Conservation (phyloP, 2,888 invertebrate species). For the Tetragonula carbonaria region DNA sequence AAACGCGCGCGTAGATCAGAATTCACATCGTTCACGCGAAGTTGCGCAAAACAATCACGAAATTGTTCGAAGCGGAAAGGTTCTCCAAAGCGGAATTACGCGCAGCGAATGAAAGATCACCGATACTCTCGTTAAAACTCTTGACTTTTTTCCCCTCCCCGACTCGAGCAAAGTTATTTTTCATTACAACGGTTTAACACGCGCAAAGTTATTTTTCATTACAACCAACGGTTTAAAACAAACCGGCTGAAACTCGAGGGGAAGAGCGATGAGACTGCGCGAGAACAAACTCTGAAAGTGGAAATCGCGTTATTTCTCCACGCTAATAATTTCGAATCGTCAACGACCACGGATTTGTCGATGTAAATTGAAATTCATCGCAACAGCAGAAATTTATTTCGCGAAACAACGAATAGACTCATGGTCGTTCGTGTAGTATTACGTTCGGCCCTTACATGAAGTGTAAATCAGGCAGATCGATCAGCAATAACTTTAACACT, state of each 20-base stretch:
- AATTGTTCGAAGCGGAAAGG: background rate
- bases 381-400: background rate
- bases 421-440: background rate
- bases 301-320: background rate
- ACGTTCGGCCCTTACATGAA: background rate
- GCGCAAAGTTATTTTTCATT: background rate
- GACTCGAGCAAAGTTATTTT: background rate
- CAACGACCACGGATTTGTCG: background rate
- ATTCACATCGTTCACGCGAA: background rate
- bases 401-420: background rate
- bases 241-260: background rate
- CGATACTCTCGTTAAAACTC: background rate
- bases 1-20: background rate
- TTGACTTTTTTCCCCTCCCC: background rate
- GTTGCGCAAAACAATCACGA: background rate
- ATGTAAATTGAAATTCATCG: background rate
- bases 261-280: background rate
- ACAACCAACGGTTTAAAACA: background rate
- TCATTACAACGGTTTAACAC: too few species aligned
- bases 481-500: background rate
- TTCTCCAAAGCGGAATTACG: background rate
- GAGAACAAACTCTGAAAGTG: background rate
- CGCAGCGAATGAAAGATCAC: background rate
- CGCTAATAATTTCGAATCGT: background rate
- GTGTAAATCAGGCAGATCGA: background rate